These are phyloP conservation scores for Thereva nobilitata DNA, from an alignment of 2,888 invertebrate species.

Conservation along the genomic window DNA sequence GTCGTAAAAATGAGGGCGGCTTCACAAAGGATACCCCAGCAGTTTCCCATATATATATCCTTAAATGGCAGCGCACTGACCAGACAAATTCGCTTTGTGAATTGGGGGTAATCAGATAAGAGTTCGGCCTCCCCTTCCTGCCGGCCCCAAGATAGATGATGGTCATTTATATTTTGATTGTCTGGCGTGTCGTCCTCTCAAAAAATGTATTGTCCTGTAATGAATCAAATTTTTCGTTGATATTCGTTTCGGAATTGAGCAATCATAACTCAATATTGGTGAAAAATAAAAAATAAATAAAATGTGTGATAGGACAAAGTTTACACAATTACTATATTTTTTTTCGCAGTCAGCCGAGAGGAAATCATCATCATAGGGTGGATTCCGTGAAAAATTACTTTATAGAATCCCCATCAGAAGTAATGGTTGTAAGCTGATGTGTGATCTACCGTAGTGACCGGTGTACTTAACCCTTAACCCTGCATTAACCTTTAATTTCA, in stretches of 20 bases:
- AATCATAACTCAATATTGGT: no score
- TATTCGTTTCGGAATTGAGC: no score
- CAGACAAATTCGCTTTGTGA: conserved; percentile 37
- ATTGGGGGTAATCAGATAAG: conserved; percentile 38
- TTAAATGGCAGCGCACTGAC: conserved; percentile 20
- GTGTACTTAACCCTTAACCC: conserved; percentile 16
- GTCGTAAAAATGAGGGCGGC: conserved; percentile 37
- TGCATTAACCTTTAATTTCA: conserved; percentile 34
- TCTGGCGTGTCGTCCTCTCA: conserved; percentile 13
- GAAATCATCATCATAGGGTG: no score
- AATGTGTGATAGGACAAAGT: no score
- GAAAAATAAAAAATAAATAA: no score
- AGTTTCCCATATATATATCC: conserved; percentile 17
- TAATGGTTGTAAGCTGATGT: no score
- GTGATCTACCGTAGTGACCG: neutral
- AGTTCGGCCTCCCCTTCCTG: neutral
- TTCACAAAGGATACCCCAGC: conserved; percentile 10
- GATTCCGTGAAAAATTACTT: no score
- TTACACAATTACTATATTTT: no score
- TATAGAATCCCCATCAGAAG: no score
- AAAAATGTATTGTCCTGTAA: conserved; percentile 26
- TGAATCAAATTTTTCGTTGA: conserved; percentile 23
- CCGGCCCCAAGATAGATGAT: conserved; percentile 25
- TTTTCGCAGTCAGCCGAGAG: no score
- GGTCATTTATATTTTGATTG: conserved; percentile 39